Conservation (phyloP, 2,113 vertebrate genomes). For the Thermophis baileyi region DNA sequence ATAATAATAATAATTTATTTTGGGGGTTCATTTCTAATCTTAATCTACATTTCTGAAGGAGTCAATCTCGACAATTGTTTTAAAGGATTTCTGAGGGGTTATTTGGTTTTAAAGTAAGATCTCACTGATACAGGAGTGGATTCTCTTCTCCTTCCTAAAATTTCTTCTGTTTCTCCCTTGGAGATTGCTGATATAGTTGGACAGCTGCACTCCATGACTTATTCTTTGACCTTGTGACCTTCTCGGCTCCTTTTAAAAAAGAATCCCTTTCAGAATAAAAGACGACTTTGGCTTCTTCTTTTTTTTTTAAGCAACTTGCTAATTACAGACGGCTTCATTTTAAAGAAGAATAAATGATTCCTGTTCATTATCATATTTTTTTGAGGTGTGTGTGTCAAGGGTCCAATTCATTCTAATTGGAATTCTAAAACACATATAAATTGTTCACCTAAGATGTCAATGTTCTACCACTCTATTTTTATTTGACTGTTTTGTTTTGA, state of each 20-base stretch:
- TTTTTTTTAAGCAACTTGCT: conserved; percentile 44
- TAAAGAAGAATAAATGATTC: conserved; percentile 48
- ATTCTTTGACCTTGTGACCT: conserved; percentile 53
- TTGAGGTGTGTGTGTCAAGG: conserved; percentile 15
- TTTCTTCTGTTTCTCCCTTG: conserved; percentile 67
- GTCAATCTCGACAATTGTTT: conserved; percentile 57
- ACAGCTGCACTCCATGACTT: conserved; percentile 55
- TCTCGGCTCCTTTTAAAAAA: conserved; percentile 52
- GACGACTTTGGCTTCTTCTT: conserved; percentile 55
- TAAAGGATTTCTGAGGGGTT: background rate
- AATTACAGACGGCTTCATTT: conserved; percentile 50
- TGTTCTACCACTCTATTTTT: background rate
- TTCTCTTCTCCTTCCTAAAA: conserved; percentile 25
- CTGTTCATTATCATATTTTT: conserved; percentile 38
- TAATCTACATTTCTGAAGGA: conserved; percentile 50
- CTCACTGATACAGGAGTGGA: conserved; percentile 53
- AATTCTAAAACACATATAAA: conserved; percentile 26
- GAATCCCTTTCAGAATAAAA: conserved; percentile 61
- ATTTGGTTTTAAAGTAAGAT: conserved; percentile 17
- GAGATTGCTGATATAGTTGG: conserved; percentile 59
- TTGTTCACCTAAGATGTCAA: background rate
- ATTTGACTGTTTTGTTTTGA: background rate
- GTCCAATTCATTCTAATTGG: conserved; percentile 20
- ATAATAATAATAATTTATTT: conserved; percentile 59
- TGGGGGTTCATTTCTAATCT: conserved; percentile 34